These are phyloP conservation scores for Lasius fuliginosus DNA, from an alignment of 2,888 invertebrate genomes.

Conservation along the genomic window DNA sequence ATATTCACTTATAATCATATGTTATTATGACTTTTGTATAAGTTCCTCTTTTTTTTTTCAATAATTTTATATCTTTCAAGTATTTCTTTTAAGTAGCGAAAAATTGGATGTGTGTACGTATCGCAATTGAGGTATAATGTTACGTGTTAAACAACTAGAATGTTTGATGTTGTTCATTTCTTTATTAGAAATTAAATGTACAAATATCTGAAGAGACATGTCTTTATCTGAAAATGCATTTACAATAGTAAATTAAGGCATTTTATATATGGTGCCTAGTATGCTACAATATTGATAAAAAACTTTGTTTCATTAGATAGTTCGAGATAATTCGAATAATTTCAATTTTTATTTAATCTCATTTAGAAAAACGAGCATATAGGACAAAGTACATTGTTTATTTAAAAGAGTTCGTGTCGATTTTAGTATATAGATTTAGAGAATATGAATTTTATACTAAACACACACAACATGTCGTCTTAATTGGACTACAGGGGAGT, in stretches of 20 bases:
- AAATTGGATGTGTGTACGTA: not conserved
- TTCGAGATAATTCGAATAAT: not conserved
- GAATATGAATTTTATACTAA: not conserved
- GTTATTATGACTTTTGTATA: not conserved
- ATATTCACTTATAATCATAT: not conserved
- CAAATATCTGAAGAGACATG: not conserved
- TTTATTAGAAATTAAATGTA: conserved; percentile 2
- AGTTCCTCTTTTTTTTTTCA: not conserved
- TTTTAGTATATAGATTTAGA: not conserved
- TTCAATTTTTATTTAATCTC: not conserved
- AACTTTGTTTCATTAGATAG: not conserved
- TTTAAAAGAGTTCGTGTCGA: not conserved
- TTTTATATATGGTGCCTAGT: not conserved
- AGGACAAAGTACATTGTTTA: not conserved
- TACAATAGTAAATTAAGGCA: not conserved
- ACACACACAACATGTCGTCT: not conserved
- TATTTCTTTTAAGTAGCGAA: conserved; percentile 46
- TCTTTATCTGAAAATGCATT: not conserved
- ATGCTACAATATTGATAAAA: not conserved
- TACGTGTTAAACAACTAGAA: not conserved
- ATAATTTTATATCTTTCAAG: not conserved
- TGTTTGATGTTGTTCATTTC: too few relatives aligned
- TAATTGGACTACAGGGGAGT: not conserved
- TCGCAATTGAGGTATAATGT: not conserved
- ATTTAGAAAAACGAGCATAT: not conserved